Evolutionary conservation across 2,888 invertebrate genomes (phyloP), one percentile per base, ranked within the genome.

Genomic region (Brassicogethes aeneus): DNA sequence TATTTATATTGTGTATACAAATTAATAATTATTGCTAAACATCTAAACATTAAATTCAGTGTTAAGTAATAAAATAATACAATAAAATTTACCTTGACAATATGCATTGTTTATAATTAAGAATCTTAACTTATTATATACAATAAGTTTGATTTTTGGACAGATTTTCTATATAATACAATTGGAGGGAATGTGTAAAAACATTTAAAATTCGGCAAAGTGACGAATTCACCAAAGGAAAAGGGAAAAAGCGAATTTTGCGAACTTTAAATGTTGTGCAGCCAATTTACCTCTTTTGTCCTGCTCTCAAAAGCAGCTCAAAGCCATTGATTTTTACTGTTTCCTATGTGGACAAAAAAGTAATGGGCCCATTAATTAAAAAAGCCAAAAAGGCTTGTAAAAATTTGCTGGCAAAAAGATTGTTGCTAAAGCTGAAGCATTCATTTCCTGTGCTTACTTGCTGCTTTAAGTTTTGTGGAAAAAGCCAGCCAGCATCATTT

Each of bases 81-180:
- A 48, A 58, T 55, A 55, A 59, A 59, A 60, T 56, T 63, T 58
- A 60, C 61, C 55, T 61, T 56, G 59, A 60, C 57, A 62, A 55
- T 57, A 51, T 50, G 56, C 57, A 57, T 5, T 12, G 14, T 12
- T 23, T 32, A 12, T 8, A 8, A 32, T 32, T 32, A 65, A 62
- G 60, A 61, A 60, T 60, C 52, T 60, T 44, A 32, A 32, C 50
- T 55, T 62, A 65, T 62, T 67, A 68, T 66, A 60, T 65, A 65
- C 66, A 66, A 66, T 65, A 67, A 65, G 65, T 68, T 66, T 66
- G 64, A 67, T 67, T 68, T 42, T 51, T 68, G 68, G 68, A 68
- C 69, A 69, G 69, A 68, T 64, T 68, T 67, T 65, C 66, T 65
- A 65, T 66, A 66, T 65, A 59, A 59, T 60, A 66, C 62, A 63